Percentiles rank a stretch among this genome's conserved stretches.
These are phyloP conservation scores for Cyanoderma ruficeps DNA, from an alignment of 2,113 vertebrate genomes.

Conservation along the genomic window DNA sequence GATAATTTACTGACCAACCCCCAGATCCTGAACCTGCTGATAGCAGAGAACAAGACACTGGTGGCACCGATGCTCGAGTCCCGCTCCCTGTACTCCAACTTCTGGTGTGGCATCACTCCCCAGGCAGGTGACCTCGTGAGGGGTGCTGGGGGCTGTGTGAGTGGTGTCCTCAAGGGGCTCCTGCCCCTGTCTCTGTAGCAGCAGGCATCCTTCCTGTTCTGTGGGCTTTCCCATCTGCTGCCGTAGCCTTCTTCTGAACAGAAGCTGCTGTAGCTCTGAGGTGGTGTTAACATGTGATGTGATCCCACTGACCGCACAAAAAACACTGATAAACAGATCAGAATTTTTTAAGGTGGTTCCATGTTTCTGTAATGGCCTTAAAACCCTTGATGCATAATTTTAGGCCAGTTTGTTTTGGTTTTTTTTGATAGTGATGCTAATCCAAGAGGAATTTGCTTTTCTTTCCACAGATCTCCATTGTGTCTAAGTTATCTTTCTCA, in stretches of 20 bases:
- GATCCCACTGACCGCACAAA: background rate
- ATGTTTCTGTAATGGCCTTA: background rate
- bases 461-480: background rate
- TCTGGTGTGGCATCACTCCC: slow-evolving; percentile 97
- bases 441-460: background rate
- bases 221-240: background rate
- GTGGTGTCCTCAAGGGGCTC: background rate
- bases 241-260: background rate
- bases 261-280: background rate
- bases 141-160: background rate
- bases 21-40: slow-evolving; percentile 85
- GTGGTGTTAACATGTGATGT: background rate
- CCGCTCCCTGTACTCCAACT: slow-evolving; percentile 94
- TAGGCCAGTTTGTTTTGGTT: background rate
- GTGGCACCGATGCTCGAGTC: slow-evolving; percentile 96
- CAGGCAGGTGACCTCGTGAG: slow-evolving; percentile 77
- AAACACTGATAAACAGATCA: background rate
- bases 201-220: background rate
- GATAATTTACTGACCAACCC: slow-evolving; percentile 97
- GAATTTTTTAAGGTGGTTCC: background rate
- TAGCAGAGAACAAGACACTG: slow-evolving; percentile 91
- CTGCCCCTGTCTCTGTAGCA: background rate
- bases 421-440: background rate
- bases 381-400: background rate
- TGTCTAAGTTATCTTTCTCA: background rate